phyloP scores from a whole-genome alignment of 2,113 vertebrate species.

The Alces alces region DNA sequence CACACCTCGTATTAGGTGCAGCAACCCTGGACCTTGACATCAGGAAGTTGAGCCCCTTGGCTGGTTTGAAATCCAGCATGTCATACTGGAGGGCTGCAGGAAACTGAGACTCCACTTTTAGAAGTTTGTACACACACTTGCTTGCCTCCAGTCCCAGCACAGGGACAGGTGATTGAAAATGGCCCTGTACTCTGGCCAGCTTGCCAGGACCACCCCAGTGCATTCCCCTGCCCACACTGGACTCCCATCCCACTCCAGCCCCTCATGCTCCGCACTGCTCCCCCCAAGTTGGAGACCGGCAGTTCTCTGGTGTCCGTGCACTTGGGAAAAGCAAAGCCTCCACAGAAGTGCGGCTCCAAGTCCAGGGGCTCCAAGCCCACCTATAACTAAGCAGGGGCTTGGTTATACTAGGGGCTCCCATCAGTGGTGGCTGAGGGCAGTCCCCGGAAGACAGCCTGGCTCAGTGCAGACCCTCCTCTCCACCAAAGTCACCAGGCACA shows the following conservation, averaged over 20 bases:
- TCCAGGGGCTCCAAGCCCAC: neutral
- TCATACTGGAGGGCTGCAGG: neutral
- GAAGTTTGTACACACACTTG: neutral
- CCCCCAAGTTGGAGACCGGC: neutral
- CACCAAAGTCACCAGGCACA: neutral
- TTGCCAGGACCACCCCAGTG: neutral
- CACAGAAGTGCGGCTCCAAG: neutral
- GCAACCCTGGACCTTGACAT: neutral
- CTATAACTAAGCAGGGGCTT: too few relatives aligned
- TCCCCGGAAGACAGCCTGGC: neutral
- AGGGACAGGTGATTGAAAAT: neutral
- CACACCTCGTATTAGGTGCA: fast-evolving
- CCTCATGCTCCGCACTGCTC: neutral
- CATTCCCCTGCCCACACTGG: neutral
- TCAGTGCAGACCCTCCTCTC: neutral
- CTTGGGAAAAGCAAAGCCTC: neutral
- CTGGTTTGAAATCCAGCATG: neutral
- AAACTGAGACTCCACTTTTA: neutral
- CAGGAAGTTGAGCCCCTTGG: neutral
- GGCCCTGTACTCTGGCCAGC: too few relatives aligned
- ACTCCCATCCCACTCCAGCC: neutral
- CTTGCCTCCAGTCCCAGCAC: neutral
- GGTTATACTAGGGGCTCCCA: neutral
- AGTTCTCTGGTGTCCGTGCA: neutral
- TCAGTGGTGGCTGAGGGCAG: neutral